Conservation (phyloP, 2,113 vertebrate species). For the Polyodon spathula region DNA sequence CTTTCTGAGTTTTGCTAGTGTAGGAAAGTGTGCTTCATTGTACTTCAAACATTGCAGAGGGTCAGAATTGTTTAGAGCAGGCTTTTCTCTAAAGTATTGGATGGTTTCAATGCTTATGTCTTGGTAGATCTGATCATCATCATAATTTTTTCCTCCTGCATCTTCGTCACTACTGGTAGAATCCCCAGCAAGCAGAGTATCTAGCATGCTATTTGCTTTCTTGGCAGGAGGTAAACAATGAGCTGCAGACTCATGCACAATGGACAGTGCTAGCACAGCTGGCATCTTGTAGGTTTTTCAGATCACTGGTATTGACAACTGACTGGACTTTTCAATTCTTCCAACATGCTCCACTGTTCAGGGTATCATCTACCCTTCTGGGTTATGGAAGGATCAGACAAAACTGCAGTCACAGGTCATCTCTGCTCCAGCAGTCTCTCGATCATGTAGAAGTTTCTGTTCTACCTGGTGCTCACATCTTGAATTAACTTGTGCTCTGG, state of each 20-base stretch:
- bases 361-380: constrained; percentile 13
- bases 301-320: too few relatives aligned
- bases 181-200: too few relatives aligned
- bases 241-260: too few relatives aligned
- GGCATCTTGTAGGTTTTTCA: too few relatives aligned
- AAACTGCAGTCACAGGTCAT: constrained; percentile 17
- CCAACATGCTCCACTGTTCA: constrained; percentile 12
- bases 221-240: too few relatives aligned
- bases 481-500: constrained; percentile 13
- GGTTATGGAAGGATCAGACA: constrained; percentile 15
- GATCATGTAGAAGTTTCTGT: constrained; percentile 16
- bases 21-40: not conserved
- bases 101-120: not conserved
- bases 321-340: constrained; percentile 6
- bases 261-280: too few relatives aligned
- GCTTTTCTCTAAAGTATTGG: not conserved
- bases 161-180: too few relatives aligned
- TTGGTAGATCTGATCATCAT: too few relatives aligned
- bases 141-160: too few relatives aligned
- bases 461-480: constrained; percentile 10
- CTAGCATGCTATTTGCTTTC: too few relatives aligned
- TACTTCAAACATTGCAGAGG: not conserved
- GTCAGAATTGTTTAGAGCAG: not conserved
- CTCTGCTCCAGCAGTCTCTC: constrained; percentile 18
- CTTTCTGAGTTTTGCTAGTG: not conserved